Percentiles rank a stretch among this genome's conserved stretches.
These are phyloP conservation scores for Sycophaga agraensis DNA, from an alignment of 1,140 invertebrate species.

Conservation along the genomic window DNA sequence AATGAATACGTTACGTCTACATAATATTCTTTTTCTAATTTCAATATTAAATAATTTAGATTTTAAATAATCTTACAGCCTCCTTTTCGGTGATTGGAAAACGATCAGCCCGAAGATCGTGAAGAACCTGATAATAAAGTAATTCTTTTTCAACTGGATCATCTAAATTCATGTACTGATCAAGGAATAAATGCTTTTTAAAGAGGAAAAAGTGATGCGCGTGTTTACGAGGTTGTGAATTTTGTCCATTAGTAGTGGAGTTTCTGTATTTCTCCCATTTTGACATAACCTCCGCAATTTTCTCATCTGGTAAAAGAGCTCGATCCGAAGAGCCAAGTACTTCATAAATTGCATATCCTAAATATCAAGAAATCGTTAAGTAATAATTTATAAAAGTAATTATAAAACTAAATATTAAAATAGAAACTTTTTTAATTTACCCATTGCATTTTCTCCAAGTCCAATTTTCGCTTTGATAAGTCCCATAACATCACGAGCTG, in stretches of 20 bases:
- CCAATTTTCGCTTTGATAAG: constrained; percentile 92
- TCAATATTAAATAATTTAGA: not conserved
- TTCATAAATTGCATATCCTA: constrained; percentile 79
- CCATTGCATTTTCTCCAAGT: constrained; percentile 77
- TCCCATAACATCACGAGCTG: constrained; percentile 85
- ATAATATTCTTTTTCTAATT: not conserved
- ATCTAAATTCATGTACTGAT: constrained; percentile 78
- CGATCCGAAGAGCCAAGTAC: constrained; percentile 80
- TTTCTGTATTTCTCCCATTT: constrained; percentile 88
- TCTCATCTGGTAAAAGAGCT: constrained; percentile 80
- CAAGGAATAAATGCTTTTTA: constrained; percentile 92
- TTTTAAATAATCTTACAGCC: constrained; percentile 68
- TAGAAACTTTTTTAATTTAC: constrained; percentile 43
- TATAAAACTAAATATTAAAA: no score
- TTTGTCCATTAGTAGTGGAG: constrained; percentile 58
- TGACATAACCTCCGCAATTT: constrained; percentile 91
- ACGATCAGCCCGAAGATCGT: constrained; percentile 84
- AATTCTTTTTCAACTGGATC: constrained; percentile 94
- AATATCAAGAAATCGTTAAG: constrained; percentile 7
- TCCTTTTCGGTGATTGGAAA: constrained; percentile 91
- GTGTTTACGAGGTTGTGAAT: constrained; percentile 53
- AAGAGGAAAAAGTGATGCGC: constrained; percentile 73
- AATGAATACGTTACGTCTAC: not conserved
- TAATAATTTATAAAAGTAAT: no score
- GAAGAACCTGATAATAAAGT: constrained; percentile 92